Evolutionary conservation across 2,113 vertebrate genomes (phyloP).

Genomic region (Nycticebus coucang): DNA sequence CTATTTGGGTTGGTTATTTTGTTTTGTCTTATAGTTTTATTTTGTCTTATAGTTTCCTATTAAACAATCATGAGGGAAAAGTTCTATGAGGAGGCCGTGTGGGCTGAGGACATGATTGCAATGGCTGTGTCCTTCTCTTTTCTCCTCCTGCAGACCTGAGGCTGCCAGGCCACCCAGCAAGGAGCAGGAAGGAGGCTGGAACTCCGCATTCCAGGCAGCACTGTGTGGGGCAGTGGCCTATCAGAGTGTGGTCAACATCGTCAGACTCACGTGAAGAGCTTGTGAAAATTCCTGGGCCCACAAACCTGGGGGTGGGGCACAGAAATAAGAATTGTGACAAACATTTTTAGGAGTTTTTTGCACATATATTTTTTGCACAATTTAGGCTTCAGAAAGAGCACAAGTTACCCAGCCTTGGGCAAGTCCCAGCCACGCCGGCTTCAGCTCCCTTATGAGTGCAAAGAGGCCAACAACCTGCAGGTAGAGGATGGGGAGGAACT

Average conservation of each 20-base stretch:
- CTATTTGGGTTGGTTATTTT: background rate
- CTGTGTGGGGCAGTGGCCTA: background rate
- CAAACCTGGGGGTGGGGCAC: background rate
- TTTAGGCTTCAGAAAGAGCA: background rate
- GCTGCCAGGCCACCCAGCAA: too few relatives aligned
- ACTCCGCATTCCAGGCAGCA: background rate
- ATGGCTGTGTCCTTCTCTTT: rapidly evolving
- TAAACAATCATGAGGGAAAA: background rate
- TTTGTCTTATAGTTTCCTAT: background rate
- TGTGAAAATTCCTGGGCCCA: background rate
- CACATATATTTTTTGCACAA: background rate
- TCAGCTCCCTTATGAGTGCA: background rate
- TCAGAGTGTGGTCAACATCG: background rate
- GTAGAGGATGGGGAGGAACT: background rate
- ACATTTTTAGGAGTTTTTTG: background rate
- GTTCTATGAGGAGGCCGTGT: too few relatives aligned
- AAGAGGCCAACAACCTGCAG: background rate
- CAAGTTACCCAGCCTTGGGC: background rate
- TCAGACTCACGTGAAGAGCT: background rate
- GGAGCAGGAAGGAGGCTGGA: background rate
- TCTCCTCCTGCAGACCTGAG: background rate
- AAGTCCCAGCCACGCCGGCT: background rate
- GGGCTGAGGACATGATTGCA: background rate
- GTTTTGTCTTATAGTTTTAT: background rate
- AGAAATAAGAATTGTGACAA: background rate